A percentile compares a stretch with the other conserved stretches of the same genome.
These are phyloP conservation scores for Vanessa atalanta DNA, from an alignment of 1,140 invertebrate genomes.

Conservation along the genomic window DNA sequence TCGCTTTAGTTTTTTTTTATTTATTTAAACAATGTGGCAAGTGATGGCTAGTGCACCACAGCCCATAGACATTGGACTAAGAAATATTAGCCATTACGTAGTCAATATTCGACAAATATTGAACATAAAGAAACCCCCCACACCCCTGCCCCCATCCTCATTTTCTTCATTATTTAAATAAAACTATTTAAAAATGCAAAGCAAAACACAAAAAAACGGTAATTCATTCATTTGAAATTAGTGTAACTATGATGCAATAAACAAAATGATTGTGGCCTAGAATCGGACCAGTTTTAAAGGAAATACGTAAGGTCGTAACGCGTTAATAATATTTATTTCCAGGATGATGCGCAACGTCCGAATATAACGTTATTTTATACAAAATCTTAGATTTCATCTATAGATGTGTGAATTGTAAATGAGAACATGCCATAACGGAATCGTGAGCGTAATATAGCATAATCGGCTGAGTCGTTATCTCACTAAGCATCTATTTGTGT, in stretches of 20 bases:
- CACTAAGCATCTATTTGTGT: too few relatives aligned
- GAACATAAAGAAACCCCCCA: too few relatives aligned
- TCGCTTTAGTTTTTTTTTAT: too few relatives aligned
- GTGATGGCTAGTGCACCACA: too few relatives aligned
- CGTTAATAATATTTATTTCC: conserved; percentile 41
- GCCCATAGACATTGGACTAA: too few relatives aligned
- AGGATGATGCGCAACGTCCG: conserved; percentile 52
- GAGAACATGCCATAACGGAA: conserved; percentile 9
- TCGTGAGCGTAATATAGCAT: neutral
- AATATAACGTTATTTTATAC: conserved; percentile 46
- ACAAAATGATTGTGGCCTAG: conserved; percentile 45
- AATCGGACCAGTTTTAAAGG: conserved; percentile 46
- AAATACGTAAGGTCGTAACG: conserved; percentile 48
- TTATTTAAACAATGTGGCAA: too few relatives aligned
- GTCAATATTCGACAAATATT: too few relatives aligned
- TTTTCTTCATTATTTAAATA: neutral
- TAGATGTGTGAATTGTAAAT: conserved; percentile 23
- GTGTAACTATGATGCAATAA: conserved; percentile 26
- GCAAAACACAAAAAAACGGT: neutral
- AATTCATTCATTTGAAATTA: conserved; percentile 7
- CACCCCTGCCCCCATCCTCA: too few relatives aligned
- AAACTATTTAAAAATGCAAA: neutral
- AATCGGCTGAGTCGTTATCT: conserved; percentile 3
- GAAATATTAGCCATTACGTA: too few relatives aligned
- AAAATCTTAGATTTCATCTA: conserved; percentile 40